Evolutionary conservation across 2,113 vertebrate species (phyloP), one percentile per base, ranked within the genome.

Genomic region (Nyctereutes procyonoides): DNA sequence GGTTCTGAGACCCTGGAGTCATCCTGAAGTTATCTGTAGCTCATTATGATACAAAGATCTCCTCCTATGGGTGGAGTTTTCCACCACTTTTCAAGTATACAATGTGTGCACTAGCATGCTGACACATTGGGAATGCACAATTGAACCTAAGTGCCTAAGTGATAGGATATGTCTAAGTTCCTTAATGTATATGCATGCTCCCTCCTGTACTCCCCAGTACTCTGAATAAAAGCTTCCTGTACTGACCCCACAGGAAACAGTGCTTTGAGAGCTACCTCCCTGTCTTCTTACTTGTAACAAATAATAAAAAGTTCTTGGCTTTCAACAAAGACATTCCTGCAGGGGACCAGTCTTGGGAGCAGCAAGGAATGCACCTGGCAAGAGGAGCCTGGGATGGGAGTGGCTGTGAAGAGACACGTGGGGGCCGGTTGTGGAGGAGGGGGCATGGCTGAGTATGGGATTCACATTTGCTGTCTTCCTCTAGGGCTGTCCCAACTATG

Each of bases 401-500:
- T 65, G 28, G 20, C 28, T 32, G 2, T n/a, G 24, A 12, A 55
- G 32, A 55, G 8, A 8, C n/a, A 26, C 2, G 8, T 2, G 16
- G 22, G 16, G 7, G 32, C 15, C 17, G 22, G 55, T 22, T 7
- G 1, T 14, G n/a, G 28, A 74, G 28, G 48, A 62, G 12, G 30
- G 11, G 26, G 26, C 0, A 65, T 3, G 22, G 22, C 16, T 6
- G 2, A 43, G 73, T n/a, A 8, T 24, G 14, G 20, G 8, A 5
- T 69, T 60, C 38, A 38, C 38, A 30, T 8, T 17, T 2, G 9
- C 86, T 22, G 6, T 60, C 63, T 53, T 38, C 24, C 13, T 73
- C 43, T 16, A 11, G 76, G 30, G 32, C 76, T 82, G 8, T 38
- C 38, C 20, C 82, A 58, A 65, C 76, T 55, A 13, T 14, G 48